Evolutionary conservation across 2,888 invertebrate genomes (phyloP), one percentile per base, ranked within the genome.

Genomic region (Agapostemon virescens): DNA sequence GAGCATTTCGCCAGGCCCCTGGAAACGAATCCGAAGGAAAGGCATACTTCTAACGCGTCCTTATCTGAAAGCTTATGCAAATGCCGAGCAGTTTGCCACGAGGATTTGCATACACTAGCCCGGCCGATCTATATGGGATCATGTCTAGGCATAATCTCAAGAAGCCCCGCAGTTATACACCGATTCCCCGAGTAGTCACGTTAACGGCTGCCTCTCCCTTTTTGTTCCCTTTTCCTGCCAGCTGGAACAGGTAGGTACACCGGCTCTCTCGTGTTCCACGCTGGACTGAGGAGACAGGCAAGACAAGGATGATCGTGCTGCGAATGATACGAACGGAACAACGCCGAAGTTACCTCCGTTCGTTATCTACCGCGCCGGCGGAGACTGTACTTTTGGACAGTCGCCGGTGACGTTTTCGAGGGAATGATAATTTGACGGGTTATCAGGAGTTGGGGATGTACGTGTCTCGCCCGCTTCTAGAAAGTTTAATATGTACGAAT

Each of bases 51-150:
- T 90, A 89, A 90, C 89, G 88, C 86, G 87, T 89, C 88, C 91
- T 91, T 91, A 91, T 91, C 91, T 91, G 87, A 87, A 88, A 89
- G 91, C 91, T 91, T 88, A 91, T 91, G 91, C 91, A 91, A 91
- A 91, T 91, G 86, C 75, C 74, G 74, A 88, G 88, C 90, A 90
- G 91, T 91, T 91, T 89, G 91, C 91, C 89, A 88, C 86, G 85
- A 86, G 87, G 90, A 91, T 91, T 91, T 90, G 90, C 91, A 91
- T 91, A 90, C 86, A 86, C 88, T 89, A 86, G 86, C 86, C 87
- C 81, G 86, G 36, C 58, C 88, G 89, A 89, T 90, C 89, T 90
- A 90, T 88, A 88, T 73, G 82, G 84, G 87, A 87, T 91, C 90
- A 88, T 91, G 91, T 90, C 91, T 86, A 84, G 87, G 90, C 89